phyloP scores from a whole-genome alignment of 1,140 invertebrate species.

The Drosophila ananassae region DNA sequence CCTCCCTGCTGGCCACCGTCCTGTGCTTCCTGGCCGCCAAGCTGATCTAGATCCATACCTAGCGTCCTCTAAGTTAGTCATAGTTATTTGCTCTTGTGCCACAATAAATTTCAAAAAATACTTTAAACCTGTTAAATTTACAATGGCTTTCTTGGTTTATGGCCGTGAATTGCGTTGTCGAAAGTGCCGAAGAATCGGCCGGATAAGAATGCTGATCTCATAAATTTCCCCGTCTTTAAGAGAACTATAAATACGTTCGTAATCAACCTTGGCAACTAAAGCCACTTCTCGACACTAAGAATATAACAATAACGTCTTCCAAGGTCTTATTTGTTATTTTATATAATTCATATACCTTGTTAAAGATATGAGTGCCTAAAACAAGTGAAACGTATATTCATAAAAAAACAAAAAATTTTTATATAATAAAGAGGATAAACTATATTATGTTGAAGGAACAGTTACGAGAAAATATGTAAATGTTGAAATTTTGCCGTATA shows the following conservation, averaged over 20 bases:
- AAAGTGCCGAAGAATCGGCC: not conserved
- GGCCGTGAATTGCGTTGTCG: constrained; percentile 7
- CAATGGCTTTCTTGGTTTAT: constrained; percentile 10
- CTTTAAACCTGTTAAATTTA: constrained; percentile 20
- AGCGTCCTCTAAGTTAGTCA: constrained; percentile 23
- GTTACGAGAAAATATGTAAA: too few relatives aligned
- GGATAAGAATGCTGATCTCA: constrained; percentile 22
- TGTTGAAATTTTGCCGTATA: too few relatives aligned
- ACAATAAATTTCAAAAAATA: constrained; percentile 28
- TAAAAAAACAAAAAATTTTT: too few relatives aligned
- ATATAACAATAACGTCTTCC: not conserved
- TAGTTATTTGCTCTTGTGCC: constrained; percentile 17
- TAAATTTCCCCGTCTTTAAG: constrained; percentile 30
- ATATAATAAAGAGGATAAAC: too few relatives aligned
- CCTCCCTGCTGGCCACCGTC: constrained; percentile 50
- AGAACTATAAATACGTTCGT: constrained; percentile 1
- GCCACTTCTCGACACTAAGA: too few relatives aligned
- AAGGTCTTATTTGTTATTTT: too few relatives aligned
- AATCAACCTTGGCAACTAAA: constrained; percentile 15
- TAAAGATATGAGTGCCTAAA: too few relatives aligned
- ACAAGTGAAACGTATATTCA: too few relatives aligned
- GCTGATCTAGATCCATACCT: constrained; percentile 47
- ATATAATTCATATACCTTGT: not conserved
- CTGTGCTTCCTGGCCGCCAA: constrained; percentile 51
- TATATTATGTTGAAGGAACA: too few relatives aligned